Conservation (phyloP, 2,888 invertebrate genomes). For the Hanleya hanleyi region DNA sequence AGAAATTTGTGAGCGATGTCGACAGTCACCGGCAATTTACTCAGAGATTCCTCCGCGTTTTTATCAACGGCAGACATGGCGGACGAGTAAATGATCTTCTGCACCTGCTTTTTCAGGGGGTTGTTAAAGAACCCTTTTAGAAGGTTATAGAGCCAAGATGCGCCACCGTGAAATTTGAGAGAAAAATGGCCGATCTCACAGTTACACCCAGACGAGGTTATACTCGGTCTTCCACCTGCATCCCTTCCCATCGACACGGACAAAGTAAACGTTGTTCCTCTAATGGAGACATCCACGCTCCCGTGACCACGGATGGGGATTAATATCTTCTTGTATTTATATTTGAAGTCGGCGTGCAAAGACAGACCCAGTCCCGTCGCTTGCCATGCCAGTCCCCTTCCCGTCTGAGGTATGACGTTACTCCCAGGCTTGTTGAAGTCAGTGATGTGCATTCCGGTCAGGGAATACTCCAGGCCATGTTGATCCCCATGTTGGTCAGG, state of each 20-base stretch:
- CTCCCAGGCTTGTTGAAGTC: conserved; percentile 14
- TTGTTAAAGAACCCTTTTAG: conserved; percentile 7
- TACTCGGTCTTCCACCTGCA: conserved; percentile 11
- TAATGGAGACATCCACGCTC: conserved; percentile 8
- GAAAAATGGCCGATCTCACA: conserved; percentile 8
- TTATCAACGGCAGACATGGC: background rate
- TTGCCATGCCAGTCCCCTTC: conserved; percentile 9
- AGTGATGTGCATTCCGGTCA: background rate
- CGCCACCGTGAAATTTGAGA: conserved; percentile 24
- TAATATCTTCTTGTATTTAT: conserved; percentile 12
- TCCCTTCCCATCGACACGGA: conserved; percentile 20
- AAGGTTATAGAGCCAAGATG: conserved; percentile 25
- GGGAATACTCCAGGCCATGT: background rate
- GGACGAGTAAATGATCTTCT: conserved; percentile 7
- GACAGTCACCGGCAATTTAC: background rate
- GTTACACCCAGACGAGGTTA: conserved; percentile 5
- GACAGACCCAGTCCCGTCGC: background rate
- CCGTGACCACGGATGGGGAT: conserved; percentile 17
- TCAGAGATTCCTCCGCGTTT: background rate
- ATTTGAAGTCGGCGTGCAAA: conserved; percentile 17
- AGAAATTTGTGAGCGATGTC: background rate
- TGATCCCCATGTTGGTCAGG: conserved; percentile 4
- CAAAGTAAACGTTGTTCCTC: conserved; percentile 7
- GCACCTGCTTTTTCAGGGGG: conserved; percentile 1
- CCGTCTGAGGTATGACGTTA: background rate